Conservation (phyloP, 2,797 vertebrate species). For the Alosa sapidissima region DNA sequence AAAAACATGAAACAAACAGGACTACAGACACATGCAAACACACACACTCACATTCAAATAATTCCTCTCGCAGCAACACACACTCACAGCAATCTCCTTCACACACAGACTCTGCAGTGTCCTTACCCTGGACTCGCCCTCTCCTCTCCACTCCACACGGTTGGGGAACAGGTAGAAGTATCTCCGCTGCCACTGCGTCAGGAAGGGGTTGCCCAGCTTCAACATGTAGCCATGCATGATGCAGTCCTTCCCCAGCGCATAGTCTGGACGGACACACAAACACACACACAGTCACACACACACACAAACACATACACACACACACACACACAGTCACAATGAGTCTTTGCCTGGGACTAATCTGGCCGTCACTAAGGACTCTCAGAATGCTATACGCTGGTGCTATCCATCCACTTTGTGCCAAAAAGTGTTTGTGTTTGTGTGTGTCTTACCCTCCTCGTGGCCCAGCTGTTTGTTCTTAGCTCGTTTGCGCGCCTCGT, state of each 20-base stretch:
- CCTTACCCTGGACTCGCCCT: constrained; percentile 94
- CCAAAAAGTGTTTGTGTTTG: neutral
- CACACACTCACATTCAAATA: too few relatives aligned
- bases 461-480: constrained; percentile 98
- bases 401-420: too few relatives aligned
- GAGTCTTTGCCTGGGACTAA: too few relatives aligned
- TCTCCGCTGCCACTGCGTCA: constrained; percentile 96
- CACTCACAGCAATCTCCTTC: neutral
- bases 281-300: too few relatives aligned
- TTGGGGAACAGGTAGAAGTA: constrained; percentile 99
- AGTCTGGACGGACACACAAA: constrained; percentile 73
- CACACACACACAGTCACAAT: neutral
- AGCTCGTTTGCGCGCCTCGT: constrained; percentile 90
- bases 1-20: too few relatives aligned
- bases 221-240: constrained; percentile 97
- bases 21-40: too few relatives aligned
- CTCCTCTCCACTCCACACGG: constrained; percentile 95
- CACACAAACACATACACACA: constrained; percentile 13
- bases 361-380: too few relatives aligned
- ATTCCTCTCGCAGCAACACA: neutral
- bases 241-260: constrained; percentile 94
- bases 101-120: neutral
- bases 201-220: constrained; percentile 94
- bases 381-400: too few relatives aligned
- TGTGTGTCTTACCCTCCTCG: constrained; percentile 83